Evolutionary conservation across 1,140 invertebrate species (phyloP).

Genomic region (Drosophila truncata): DNA sequence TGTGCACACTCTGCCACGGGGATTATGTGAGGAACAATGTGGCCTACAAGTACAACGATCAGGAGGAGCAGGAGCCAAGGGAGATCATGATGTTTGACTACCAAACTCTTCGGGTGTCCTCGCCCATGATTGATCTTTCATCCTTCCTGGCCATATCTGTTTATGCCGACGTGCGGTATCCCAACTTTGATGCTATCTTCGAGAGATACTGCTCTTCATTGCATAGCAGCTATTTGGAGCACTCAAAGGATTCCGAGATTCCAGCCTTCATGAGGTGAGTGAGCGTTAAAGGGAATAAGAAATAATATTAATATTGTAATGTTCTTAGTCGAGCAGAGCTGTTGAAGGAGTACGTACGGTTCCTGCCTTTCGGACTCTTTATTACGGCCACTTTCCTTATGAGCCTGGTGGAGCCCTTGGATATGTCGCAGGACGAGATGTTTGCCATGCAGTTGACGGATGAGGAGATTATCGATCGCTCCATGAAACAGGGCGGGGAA

Average conservation of each 20-base stretch:
- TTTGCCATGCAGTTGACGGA: slow-evolving; percentile 10
- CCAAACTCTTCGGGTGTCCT: slow-evolving; percentile 75
- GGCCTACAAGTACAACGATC: slow-evolving; percentile 65
- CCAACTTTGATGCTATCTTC: slow-evolving; percentile 70
- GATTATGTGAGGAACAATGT: slow-evolving; percentile 83
- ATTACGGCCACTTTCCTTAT: slow-evolving; percentile 60
- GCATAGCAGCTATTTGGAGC: slow-evolving; percentile 34
- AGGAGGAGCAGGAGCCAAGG: slow-evolving; percentile 35
- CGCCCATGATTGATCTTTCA: slow-evolving; percentile 78
- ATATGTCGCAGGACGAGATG: slow-evolving; percentile 38
- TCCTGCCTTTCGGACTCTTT: slow-evolving; percentile 57
- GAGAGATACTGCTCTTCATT: slow-evolving; percentile 62
- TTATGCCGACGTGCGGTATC: slow-evolving; percentile 58
- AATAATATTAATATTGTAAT: neutral
- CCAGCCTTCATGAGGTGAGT: slow-evolving; percentile 66
- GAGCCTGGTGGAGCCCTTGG: slow-evolving; percentile 51
- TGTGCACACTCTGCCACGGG: slow-evolving; percentile 74
- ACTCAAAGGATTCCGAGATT: slow-evolving; percentile 25
- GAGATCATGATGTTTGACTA: slow-evolving; percentile 84
- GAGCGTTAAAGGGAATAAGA: rapidly evolving
- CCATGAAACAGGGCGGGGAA: slow-evolving; percentile 57
- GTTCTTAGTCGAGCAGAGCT: slow-evolving; percentile 36
- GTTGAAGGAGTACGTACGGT: slow-evolving; percentile 68
- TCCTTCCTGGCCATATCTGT: slow-evolving; percentile 70
- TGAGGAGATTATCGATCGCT: slow-evolving; percentile 39